Percentiles rank a stretch among this genome's conserved stretches.
These are phyloP conservation scores for Daubentonia madagascariensis DNA, from an alignment of 2,113 vertebrate genomes.

Conservation along the genomic window DNA sequence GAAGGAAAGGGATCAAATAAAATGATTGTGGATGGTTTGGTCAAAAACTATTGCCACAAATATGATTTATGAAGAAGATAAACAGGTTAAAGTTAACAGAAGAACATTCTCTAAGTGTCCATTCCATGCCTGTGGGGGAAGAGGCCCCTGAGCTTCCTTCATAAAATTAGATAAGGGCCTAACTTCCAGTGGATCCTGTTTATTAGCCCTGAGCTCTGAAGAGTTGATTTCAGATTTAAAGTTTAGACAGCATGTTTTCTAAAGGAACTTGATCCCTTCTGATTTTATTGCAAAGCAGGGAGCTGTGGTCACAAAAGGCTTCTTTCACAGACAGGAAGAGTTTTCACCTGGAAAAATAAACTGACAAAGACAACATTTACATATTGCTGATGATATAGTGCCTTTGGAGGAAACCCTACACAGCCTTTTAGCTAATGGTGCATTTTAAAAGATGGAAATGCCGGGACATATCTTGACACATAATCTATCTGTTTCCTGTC, in stretches of 20 bases:
- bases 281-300: slow-evolving; percentile 54
- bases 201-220: neutral
- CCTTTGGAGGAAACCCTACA: slow-evolving; percentile 20
- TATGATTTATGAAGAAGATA: neutral
- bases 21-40: neutral
- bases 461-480: neutral
- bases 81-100: neutral
- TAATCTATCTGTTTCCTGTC: slow-evolving; percentile 2
- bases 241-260: slow-evolving; percentile 6
- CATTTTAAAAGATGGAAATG: slow-evolving; percentile 49
- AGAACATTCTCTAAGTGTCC: rapidly evolving
- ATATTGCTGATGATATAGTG: slow-evolving; percentile 29
- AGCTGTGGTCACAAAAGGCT: slow-evolving; percentile 34
- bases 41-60: neutral
- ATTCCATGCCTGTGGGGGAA: rapidly evolving
- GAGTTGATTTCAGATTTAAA: slow-evolving; percentile 20
- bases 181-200: neutral
- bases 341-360: slow-evolving; percentile 69
- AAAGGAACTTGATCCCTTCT: neutral
- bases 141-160: neutral
- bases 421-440: slow-evolving; percentile 4
- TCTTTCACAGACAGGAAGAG: slow-evolving; percentile 67
- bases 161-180: neutral
- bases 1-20: neutral
- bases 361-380: slow-evolving; percentile 58